Evolutionary conservation across 2,888 invertebrate species (phyloP), one percentile per base, ranked within the genome.

Genomic region (Drosophila tanythrix): DNA sequence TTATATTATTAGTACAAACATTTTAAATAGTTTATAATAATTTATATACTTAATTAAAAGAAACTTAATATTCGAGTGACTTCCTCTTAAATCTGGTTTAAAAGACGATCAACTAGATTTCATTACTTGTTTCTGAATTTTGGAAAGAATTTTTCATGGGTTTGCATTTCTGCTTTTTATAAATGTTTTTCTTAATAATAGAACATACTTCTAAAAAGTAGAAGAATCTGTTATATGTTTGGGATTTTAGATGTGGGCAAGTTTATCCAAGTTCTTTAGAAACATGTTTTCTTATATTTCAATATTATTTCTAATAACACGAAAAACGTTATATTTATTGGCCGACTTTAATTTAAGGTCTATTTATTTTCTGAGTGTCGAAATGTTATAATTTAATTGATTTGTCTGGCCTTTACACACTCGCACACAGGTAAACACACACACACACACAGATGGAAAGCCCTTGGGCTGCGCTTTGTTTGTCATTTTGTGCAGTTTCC

Each of bases 321-420:
- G 21, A 1, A 21, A 46, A 46, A 13, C 46, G 7, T 46, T 21
- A 1, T 0, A 6, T 46, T 21, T 46, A 4, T 25, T 25, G 2
- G 1, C 0, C 21, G 8, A 25, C 2, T 46, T 15, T 25, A 8
- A 8, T 46, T 2, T 25, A 2, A 2, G 7, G 21, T 15, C 25
- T 25, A 25, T 25, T 25, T 25, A 3, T 25, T 13, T 46, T 46
- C 46, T 25, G 46, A 25, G 46, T 46, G 46, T 25, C 1, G 46
- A 62, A 69, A 74, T 73, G 74, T 29, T 71, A 89, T 86, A 87
- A 89, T 74, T 87, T 89, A 85, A 88, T 89, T 89, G 85, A 89
- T 89, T 85, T 83, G 79, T 74, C 64, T 87, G 74, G 69, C 84
- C 84, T 89, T 85, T 82, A 43, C 71, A 51, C 61, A 55, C 53